These are phyloP conservation scores for Xiphophorus hellerii DNA, from an alignment of 2,113 vertebrate genomes.

Conservation along the genomic window DNA sequence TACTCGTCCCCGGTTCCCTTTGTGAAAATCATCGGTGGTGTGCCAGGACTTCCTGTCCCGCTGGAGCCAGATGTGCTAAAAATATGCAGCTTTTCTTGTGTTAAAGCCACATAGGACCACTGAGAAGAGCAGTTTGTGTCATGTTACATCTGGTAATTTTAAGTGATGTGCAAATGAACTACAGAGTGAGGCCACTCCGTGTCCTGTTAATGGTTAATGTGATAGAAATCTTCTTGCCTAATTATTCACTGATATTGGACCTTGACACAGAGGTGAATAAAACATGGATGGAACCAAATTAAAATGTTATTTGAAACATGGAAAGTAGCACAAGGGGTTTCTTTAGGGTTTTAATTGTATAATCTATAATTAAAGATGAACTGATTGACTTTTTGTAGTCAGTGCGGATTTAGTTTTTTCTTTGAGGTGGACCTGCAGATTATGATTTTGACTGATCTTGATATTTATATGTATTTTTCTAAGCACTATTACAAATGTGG, in stretches of 20 bases:
- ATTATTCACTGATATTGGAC: not conserved
- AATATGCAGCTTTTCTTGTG: slow-evolving; percentile 42
- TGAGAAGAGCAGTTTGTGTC: slow-evolving; percentile 17
- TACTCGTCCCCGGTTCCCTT: slow-evolving; percentile 28
- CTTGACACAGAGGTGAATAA: not conserved
- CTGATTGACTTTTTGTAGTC: not conserved
- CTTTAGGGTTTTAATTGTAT: not conserved
- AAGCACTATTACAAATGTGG: not conserved
- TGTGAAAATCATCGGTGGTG: slow-evolving; percentile 18
- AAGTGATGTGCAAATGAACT: slow-evolving; percentile 34
- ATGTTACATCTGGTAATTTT: slow-evolving; percentile 39
- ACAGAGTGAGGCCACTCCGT: not conserved
- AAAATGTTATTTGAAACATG: not conserved
- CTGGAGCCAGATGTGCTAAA: slow-evolving; percentile 45
- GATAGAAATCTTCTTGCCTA: not conserved
- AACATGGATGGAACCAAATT: not conserved
- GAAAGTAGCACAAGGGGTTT: not conserved
- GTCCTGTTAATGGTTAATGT: slow-evolving; percentile 10
- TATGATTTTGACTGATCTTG: not conserved
- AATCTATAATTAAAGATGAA: not conserved
- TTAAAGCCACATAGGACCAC: slow-evolving; percentile 18
- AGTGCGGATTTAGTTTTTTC: not conserved
- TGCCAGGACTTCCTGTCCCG: slow-evolving; percentile 36
- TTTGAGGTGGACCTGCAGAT: not conserved
- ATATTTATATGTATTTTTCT: not conserved